Percentiles rank a stretch among this genome's conserved stretches.
Conservation (phyloP, 2,797 vertebrate species). For the Chiroxiphia lanceolata region DNA sequence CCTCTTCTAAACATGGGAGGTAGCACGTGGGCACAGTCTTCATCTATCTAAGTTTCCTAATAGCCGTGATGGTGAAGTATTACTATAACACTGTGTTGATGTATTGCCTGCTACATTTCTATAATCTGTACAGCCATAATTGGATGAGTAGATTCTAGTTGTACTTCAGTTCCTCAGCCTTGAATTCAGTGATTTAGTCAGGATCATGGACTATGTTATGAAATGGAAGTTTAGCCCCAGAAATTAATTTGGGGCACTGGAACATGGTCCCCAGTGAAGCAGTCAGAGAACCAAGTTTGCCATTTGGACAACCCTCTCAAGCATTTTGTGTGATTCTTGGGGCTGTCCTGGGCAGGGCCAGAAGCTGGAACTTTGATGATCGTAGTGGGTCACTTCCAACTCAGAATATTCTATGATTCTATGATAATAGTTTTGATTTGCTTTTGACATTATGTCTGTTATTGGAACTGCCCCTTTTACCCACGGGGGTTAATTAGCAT, state of each 20-base stretch:
- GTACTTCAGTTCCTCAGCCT: background rate
- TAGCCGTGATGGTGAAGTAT: background rate
- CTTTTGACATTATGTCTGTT: background rate
- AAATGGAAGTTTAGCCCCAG: background rate
- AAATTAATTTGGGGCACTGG: background rate
- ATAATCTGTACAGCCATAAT: background rate
- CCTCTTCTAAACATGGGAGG: background rate
- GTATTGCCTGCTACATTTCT: background rate
- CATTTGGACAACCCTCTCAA: background rate
- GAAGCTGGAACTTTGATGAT: background rate
- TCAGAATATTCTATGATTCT: background rate
- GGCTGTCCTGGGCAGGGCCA: background rate
- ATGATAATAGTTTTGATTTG: background rate
- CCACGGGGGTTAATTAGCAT: conserved; percentile 23
- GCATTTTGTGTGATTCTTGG: background rate
- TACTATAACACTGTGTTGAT: background rate
- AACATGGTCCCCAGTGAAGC: background rate
- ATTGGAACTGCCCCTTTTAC: background rate
- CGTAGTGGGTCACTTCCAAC: background rate
- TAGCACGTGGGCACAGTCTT: background rate
- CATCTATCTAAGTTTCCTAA: background rate
- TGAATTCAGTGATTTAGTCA: background rate
- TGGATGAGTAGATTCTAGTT: background rate
- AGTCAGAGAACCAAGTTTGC: too few relatives aligned
- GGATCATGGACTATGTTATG: background rate